Evolutionary conservation across 2,113 vertebrate genomes (phyloP), one percentile per base, ranked within the genome.

Genomic region (Lipotes vexillifer): DNA sequence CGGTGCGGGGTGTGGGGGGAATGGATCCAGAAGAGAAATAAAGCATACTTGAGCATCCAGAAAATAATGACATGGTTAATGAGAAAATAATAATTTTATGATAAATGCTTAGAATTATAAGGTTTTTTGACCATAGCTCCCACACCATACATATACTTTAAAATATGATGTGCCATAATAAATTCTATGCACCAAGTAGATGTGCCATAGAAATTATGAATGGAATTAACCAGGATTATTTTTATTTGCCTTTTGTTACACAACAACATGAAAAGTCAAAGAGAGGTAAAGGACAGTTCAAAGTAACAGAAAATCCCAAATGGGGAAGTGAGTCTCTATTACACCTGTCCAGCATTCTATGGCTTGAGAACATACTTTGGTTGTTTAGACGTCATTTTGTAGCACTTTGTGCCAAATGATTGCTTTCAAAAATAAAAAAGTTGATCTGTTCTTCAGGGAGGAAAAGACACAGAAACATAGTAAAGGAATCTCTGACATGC

Each of bases 391-490:
- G 1, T 49, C 17, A 5, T 85, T 85, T 82, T 88, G 41, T 31
- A 80, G 44, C n/a, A 90, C 13, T 83, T 93, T 65, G 27, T 12
- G 1, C 20, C 27, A 69, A 89, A 33, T 31, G 65, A 88, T 38
- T 90, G 55, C 52, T 94, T 74, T 96, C 14, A 83, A 68, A 77
- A 92, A 90, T 92, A 83, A 96, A 49, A 38, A 78, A 74, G 46
- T 59, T 91, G 85, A 63, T 49, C 59, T 33, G 27, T 15, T 46
- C 65, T 93, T 94, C 33, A 82, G 93, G 88, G 74, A 96, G 36
- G 36, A 87, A 63, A 69, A 69, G 66, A 38, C 41, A 84, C 6
- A 93, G 29, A 91, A 78, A 83, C 7, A 44, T 20, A 36, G 68
- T 15, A 44, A 74, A 69, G 29, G 33, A 92, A 41, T 2, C 27